Evolutionary conservation across 2,888 invertebrate species (phyloP), one percentile per base, ranked within the genome.

Genomic region (Pharmacophagus antenor): DNA sequence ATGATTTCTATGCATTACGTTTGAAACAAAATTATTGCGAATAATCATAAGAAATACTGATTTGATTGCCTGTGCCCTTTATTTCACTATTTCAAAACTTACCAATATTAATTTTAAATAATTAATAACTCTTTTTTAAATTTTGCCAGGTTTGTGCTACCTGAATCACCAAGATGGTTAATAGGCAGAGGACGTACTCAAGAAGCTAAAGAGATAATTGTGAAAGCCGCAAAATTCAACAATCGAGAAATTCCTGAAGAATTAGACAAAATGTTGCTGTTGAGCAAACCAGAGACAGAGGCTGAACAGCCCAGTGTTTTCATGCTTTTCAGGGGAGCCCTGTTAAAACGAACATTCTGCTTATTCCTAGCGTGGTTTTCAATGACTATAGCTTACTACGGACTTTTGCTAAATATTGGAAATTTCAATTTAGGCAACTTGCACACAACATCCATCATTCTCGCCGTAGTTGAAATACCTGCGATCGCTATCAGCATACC

Each of bases 121-220:
- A n/a, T 3, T 37, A 37, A n/a, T 15, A 31, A 31, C 1, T 8
- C n/a, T n/a, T n/a, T n/a, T n/a, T n/a, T n/a, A n/a, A n/a, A n/a
- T n/a, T n/a, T n/a, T n/a, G n/a, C n/a, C 76, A 95, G 95, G 94
- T 94, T 94, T 83, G 86, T 95, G 37, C 82, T 95, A 58, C 95
- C 95, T n/a, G 95, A 95, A 90, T 95, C 95, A 1, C 95, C 95
- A 0, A 90, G 95, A 73, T 95, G 95, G 95, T 82, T 95, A 31
- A 80, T 95, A 54, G 94, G 94, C 42, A 93, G 94, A 90, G 95
- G 95, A 22, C 92, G 93, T 65, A 92, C 93, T n/a, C 92, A 93
- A 62, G 94, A 95, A 83, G 94, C 95, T 0, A 92, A 93, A 74
- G 82, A 79, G 27, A 93, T 95, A 54, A 79, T 95, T 42, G 90